Evolutionary conservation across 2,888 invertebrate genomes (phyloP).

Genomic region (Sthenelais limicola): DNA sequence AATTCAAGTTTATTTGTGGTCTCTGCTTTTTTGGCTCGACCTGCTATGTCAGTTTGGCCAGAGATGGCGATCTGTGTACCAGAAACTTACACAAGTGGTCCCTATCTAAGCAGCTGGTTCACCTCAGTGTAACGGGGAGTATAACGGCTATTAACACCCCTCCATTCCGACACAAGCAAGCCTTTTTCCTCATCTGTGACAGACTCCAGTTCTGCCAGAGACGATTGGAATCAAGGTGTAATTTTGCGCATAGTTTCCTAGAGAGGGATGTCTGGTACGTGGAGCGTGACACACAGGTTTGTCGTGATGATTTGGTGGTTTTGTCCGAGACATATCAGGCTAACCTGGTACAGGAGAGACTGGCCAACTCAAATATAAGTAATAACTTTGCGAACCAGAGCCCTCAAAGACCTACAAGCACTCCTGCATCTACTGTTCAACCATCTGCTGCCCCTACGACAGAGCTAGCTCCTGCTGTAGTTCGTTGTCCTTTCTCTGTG

Average conservation of each 20-base stretch:
- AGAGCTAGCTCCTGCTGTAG: conserved; percentile 31
- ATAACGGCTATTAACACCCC: conserved; percentile 58
- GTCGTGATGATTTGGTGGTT: conserved; percentile 57
- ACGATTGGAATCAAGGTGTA: conserved; percentile 54
- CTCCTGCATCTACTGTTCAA: not conserved
- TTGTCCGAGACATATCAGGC: not conserved
- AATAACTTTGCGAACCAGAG: not conserved
- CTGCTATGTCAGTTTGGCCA: conserved; percentile 52
- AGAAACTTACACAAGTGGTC: conserved; percentile 58
- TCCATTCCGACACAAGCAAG: conserved; percentile 61
- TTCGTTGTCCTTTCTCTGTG: conserved; percentile 56
- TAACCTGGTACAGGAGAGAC: conserved; percentile 8
- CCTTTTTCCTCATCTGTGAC: conserved; percentile 66
- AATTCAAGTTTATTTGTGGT: conserved; percentile 63
- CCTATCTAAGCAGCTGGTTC: conserved; percentile 59
- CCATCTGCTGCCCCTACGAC: conserved; percentile 1
- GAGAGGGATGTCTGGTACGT: conserved; percentile 69
- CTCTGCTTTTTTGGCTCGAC: conserved; percentile 60
- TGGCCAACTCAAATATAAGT: not conserved
- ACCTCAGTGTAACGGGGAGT: conserved; percentile 54
- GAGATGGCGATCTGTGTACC: conserved; percentile 47
- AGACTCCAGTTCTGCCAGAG: conserved; percentile 59
- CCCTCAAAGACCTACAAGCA: not conserved
- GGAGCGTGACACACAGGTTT: conserved; percentile 61
- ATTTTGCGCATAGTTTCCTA: conserved; percentile 64